Conservation (phyloP, 2,888 invertebrate species). For the Dolichopus griseipennis region DNA sequence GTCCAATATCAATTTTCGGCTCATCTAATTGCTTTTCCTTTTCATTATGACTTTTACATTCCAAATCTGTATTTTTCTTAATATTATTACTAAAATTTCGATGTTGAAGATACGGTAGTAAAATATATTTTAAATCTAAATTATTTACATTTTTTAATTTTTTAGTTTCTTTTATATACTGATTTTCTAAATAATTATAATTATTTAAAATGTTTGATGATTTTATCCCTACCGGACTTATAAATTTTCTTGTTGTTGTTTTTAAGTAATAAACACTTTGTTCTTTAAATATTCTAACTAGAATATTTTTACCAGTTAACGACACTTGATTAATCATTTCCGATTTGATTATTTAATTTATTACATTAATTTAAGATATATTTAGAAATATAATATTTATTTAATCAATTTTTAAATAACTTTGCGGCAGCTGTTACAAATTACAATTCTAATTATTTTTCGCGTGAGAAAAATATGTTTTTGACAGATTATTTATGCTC, state of each 20-base stretch:
- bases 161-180: too few species aligned
- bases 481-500: too few species aligned
- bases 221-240: neutral
- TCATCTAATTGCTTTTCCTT: neutral
- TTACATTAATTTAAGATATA: neutral
- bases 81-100: neutral
- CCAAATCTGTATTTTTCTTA: neutral
- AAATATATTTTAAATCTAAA: neutral
- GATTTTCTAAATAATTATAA: too few species aligned
- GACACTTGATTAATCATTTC: neutral
- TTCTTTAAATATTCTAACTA: neutral
- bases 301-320: neutral
- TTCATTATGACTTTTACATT: neutral
- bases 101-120: neutral
- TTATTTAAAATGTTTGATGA: neutral
- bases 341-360: neutral
- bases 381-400: neutral
- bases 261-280: neutral
- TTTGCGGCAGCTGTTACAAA: too few species aligned
- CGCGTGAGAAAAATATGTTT: too few species aligned
- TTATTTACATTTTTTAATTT: neutral
- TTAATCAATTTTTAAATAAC: too few species aligned
- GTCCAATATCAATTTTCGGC: neutral
- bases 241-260: neutral
- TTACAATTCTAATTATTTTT: too few species aligned